These are phyloP conservation scores for Uropsilus gracilis DNA, from an alignment of 2,113 vertebrate genomes.

Conservation along the genomic window DNA sequence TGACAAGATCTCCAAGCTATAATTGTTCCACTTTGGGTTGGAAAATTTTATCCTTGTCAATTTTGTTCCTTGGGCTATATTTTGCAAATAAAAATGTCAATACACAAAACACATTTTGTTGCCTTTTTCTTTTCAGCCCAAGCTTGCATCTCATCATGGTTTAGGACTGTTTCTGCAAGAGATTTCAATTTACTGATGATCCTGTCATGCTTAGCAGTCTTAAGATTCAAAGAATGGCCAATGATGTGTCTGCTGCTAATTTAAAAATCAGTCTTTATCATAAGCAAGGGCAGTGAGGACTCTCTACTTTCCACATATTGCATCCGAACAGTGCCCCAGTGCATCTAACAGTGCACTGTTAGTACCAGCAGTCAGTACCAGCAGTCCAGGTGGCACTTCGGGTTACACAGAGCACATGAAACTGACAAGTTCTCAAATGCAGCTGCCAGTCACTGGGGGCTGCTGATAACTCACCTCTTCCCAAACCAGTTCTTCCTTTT, in stretches of 20 bases:
- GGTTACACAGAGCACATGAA: neutral
- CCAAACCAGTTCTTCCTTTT: neutral
- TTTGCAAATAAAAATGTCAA: slow-evolving; percentile 77
- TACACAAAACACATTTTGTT: slow-evolving; percentile 44
- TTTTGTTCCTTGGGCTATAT: slow-evolving; percentile 51
- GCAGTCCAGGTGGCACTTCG: neutral
- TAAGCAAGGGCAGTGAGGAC: neutral
- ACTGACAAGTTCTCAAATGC: neutral
- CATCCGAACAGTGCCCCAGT: no score
- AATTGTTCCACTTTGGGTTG: slow-evolving; percentile 23
- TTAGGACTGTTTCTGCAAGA: neutral
- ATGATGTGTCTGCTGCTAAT: neutral
- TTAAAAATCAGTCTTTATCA: neutral
- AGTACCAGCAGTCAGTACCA: neutral
- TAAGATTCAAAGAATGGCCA: neutral
- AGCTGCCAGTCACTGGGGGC: no score
- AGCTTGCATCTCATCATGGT: neutral
- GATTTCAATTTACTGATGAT: neutral
- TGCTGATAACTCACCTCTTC: no score
- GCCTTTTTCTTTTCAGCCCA: slow-evolving; percentile 18
- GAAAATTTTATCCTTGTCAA: slow-evolving; percentile 65
- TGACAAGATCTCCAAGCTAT: slow-evolving; percentile 37
- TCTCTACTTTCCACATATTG: neutral
- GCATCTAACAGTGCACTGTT: neutral
- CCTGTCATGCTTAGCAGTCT: neutral